These are phyloP conservation scores for Acinonyx jubatus DNA, from an alignment of 2,113 vertebrate genomes.

Conservation along the genomic window DNA sequence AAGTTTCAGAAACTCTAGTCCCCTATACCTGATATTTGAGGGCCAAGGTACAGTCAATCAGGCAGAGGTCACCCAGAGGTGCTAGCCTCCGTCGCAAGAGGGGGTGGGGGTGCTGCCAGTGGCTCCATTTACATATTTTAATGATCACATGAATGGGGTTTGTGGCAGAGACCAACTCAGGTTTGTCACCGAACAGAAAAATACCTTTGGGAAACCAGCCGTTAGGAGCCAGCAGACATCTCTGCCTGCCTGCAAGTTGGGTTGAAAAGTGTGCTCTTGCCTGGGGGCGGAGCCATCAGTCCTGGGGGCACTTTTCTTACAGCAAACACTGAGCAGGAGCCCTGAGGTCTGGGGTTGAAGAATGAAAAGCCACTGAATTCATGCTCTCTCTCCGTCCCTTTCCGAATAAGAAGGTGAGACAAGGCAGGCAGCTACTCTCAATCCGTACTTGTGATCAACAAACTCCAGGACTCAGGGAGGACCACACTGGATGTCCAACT, in stretches of 20 bases:
- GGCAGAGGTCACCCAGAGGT: neutral
- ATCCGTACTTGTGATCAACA: neutral
- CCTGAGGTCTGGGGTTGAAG: neutral
- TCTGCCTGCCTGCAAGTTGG: neutral
- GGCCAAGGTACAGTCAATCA: neutral
- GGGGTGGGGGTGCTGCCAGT: neutral
- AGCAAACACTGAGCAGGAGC: neutral
- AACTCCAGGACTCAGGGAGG: neutral
- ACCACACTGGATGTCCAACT: neutral
- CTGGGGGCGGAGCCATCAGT: neutral
- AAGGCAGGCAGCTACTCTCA: neutral
- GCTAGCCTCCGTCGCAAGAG: fast-evolving
- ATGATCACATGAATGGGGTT: neutral
- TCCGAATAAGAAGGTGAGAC: neutral
- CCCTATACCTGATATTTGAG: neutral
- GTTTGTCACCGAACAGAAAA: neutral
- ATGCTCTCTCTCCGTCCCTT: neutral
- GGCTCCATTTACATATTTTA: constrained; percentile 17
- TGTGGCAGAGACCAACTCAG: neutral
- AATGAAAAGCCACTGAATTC: neutral
- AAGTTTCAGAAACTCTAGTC: neutral
- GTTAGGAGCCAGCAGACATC: neutral
- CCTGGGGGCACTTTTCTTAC: neutral
- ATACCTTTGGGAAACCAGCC: neutral
- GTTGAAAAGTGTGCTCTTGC: neutral